Evolutionary conservation across 2,113 vertebrate genomes (phyloP).

Genomic region (Bubo bubo): DNA sequence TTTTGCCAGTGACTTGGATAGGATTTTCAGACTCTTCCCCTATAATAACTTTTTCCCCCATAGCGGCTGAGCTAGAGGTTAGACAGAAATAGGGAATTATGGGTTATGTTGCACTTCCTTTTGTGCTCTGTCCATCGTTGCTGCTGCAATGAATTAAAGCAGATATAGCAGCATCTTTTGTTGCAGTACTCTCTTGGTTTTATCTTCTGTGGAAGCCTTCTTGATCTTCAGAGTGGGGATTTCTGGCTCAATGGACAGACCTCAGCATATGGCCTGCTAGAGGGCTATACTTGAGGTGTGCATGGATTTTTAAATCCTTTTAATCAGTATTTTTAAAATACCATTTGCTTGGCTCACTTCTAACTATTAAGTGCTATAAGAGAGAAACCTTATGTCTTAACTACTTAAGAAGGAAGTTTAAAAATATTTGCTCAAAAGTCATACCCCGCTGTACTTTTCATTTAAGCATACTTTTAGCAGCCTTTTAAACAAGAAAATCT

Average conservation of each 20-base stretch:
- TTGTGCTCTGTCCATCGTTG: not conserved
- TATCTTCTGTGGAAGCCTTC: not conserved
- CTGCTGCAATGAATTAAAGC: not conserved
- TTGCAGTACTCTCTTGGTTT: not conserved
- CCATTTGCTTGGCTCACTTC: not conserved
- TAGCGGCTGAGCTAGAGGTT: not conserved
- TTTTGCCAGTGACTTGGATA: not conserved
- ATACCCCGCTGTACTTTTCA: not conserved
- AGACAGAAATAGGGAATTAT: not conserved
- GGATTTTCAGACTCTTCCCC: not conserved
- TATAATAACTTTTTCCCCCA: not conserved
- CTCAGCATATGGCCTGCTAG: not conserved
- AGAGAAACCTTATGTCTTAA: not conserved
- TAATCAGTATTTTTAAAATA: not conserved
- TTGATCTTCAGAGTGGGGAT: not conserved
- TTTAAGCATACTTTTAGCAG: not conserved
- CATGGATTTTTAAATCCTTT: not conserved
- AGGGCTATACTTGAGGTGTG: not conserved
- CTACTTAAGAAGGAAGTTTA: not conserved
- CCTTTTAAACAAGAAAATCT: not conserved
- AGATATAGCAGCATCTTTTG: not conserved
- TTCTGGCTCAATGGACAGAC: not conserved
- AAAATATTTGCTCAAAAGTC: not conserved
- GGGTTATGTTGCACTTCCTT: not conserved
- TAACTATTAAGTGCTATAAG: not conserved